A percentile compares a stretch with the other conserved stretches of the same genome.
These are phyloP conservation scores for Phoenicopterus ruber DNA, from an alignment of 2,113 vertebrate species.

Conservation along the genomic window DNA sequence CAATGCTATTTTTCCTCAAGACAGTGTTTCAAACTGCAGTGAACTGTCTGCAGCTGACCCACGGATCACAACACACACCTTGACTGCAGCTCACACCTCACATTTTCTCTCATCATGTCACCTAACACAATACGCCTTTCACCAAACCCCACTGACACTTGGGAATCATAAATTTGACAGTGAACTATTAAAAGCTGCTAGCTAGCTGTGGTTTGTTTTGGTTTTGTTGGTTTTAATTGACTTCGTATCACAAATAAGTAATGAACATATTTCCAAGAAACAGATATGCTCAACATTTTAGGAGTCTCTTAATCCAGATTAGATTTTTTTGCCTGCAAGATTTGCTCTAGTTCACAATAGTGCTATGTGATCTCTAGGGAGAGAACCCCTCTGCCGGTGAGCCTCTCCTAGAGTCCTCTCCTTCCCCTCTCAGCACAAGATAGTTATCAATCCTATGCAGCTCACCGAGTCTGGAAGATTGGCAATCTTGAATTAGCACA, in stretches of 20 bases:
- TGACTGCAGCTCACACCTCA: background rate
- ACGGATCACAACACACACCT: background rate
- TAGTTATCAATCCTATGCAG: accelerated
- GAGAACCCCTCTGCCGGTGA: background rate
- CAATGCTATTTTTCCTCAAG: background rate
- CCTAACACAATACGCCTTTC: accelerated
- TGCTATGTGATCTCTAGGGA: background rate
- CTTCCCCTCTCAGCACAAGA: background rate
- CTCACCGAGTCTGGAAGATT: background rate
- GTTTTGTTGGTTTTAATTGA: background rate
- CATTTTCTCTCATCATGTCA: background rate
- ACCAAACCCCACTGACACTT: background rate
- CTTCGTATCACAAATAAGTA: background rate
- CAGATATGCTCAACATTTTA: background rate
- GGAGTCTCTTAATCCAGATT: background rate
- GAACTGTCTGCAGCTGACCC: background rate
- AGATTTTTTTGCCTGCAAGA: too few species aligned
- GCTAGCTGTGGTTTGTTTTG: background rate
- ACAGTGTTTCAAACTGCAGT: background rate
- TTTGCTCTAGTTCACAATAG: background rate
- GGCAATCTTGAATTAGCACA: background rate
- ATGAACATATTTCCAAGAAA: background rate
- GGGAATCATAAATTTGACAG: background rate
- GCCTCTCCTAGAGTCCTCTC: background rate
- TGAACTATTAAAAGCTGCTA: background rate